Evolutionary conservation across 2,113 vertebrate species (phyloP).

Genomic region (Tauraco erythrolophus): DNA sequence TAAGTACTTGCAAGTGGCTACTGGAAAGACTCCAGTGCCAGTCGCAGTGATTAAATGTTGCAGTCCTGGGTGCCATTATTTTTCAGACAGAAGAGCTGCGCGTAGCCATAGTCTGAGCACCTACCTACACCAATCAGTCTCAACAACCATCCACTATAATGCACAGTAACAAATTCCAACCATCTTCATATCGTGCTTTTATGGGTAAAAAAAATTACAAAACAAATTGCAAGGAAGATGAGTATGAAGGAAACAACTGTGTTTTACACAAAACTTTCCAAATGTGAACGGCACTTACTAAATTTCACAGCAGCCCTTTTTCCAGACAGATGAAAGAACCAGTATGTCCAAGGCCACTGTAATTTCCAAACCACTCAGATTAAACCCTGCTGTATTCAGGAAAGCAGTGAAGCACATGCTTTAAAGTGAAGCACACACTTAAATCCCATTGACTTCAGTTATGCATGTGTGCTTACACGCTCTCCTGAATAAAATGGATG

Average conservation of each 20-base stretch:
- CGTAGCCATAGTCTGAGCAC: fast-evolving
- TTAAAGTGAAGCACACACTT: constrained; percentile 59
- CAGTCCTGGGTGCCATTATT: neutral
- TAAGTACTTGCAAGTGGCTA: neutral
- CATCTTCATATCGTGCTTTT: neutral
- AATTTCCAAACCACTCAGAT: constrained; percentile 48
- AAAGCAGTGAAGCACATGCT: constrained; percentile 41
- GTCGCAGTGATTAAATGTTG: neutral
- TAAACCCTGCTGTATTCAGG: constrained; percentile 20
- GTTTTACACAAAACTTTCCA: neutral
- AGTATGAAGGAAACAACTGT: neutral
- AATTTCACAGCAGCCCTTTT: constrained; percentile 29
- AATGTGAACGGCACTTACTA: neutral
- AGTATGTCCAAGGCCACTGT: constrained; percentile 29
- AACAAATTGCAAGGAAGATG: neutral
- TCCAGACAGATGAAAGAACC: constrained; percentile 38
- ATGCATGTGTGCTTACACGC: neutral
- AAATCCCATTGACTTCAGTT: constrained; percentile 55
- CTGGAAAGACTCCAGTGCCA: neutral
- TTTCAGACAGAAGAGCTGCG: neutral
- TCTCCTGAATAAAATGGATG: constrained; percentile 52
- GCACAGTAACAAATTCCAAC: neutral
- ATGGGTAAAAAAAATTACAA: neutral
- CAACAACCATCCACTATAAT: neutral
- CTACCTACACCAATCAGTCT: neutral